These are phyloP conservation scores for Eclectus roratus DNA, from an alignment of 2,113 vertebrate genomes.

Conservation along the genomic window DNA sequence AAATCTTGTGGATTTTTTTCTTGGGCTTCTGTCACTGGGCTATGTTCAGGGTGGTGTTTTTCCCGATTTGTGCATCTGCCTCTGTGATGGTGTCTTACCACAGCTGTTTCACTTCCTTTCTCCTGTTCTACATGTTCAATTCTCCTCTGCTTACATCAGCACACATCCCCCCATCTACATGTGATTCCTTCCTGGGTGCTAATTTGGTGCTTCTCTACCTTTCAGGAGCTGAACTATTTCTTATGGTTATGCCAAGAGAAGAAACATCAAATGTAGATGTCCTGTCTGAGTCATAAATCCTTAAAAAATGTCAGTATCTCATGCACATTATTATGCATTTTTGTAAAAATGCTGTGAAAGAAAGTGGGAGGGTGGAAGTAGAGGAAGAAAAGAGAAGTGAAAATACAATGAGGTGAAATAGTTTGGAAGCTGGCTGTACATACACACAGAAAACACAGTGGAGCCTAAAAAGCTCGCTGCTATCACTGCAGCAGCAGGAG, in stretches of 20 bases:
- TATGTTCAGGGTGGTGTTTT: not conserved
- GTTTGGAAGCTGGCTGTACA: not conserved
- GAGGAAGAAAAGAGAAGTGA: not conserved
- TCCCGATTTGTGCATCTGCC: not conserved
- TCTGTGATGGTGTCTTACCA: not conserved
- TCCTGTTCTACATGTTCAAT: not conserved
- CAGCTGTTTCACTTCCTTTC: not conserved
- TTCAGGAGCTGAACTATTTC: not conserved
- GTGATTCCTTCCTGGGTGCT: not conserved
- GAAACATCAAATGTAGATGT: not conserved
- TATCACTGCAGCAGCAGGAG: not conserved
- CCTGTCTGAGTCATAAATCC: not conserved
- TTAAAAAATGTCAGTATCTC: not conserved
- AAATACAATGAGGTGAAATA: not conserved
- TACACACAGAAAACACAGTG: not conserved
- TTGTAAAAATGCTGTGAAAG: not conserved
- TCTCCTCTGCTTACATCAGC: not conserved
- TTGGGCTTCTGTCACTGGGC: not conserved
- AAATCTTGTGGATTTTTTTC: not conserved
- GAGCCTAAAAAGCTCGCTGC: not conserved
- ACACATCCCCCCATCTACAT: not conserved
- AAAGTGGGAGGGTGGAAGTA: not conserved
- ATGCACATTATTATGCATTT: not conserved
- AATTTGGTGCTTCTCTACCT: not conserved
- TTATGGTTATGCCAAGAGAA: not conserved